These are phyloP conservation scores for Lampris megalopsis DNA, from an alignment of 2,113 vertebrate genomes.

Conservation along the genomic window DNA sequence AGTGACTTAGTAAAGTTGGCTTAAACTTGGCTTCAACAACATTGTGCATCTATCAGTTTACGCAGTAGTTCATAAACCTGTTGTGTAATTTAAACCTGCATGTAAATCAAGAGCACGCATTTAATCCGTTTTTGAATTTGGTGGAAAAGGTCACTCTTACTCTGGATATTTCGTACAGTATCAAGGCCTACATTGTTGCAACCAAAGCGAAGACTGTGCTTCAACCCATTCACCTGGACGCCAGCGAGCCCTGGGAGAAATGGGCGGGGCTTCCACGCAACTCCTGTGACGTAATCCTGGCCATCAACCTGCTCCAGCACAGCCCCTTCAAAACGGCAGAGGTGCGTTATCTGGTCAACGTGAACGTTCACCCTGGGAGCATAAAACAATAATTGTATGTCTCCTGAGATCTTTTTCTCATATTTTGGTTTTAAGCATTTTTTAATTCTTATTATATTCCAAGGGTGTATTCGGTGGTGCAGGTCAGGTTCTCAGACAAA, in stretches of 20 bases:
- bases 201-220: constrained; percentile 75
- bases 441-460: not conserved
- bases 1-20: too few relatives aligned
- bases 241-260: constrained; percentile 76
- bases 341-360: constrained; percentile 35
- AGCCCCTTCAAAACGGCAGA: constrained; percentile 76
- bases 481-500: constrained; percentile 73
- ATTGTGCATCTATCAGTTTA: not conserved
- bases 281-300: constrained; percentile 78
- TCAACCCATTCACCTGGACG: constrained; percentile 78
- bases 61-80: not conserved
- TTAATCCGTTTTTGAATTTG: not conserved
- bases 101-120: not conserved
- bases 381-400: not conserved
- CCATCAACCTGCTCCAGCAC: constrained; percentile 81
- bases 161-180: constrained; percentile 55
- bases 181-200: constrained; percentile 76
- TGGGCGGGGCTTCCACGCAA: constrained; percentile 70
- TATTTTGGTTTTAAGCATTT: not conserved
- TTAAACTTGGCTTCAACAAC: not conserved
- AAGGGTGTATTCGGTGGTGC: constrained; percentile 79
- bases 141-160: not conserved
- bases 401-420: not conserved
- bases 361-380: not conserved
- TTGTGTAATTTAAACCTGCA: not conserved